phyloP scores from a whole-genome alignment of 2,888 invertebrate species.

The Erebia ligea region DNA sequence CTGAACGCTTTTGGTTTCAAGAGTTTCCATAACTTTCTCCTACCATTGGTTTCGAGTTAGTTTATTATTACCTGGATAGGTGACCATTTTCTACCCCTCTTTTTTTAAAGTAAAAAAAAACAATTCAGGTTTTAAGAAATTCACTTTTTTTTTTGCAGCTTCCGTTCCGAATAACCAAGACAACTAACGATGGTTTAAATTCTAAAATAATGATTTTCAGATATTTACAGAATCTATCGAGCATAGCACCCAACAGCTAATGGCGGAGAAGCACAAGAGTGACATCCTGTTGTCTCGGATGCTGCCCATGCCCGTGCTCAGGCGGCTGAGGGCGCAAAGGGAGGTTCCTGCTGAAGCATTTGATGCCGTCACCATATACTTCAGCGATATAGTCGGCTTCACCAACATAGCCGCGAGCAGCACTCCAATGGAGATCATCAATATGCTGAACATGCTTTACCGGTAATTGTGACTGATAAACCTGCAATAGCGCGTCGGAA shows the following conservation, averaged over 20 bases:
- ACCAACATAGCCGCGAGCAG: conserved; percentile 85
- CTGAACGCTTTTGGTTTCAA: too few species aligned
- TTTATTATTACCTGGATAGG: too few species aligned
- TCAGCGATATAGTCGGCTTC: conserved; percentile 88
- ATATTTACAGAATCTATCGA: conserved; percentile 77
- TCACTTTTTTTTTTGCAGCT: too few species aligned
- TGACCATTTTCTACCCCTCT: too few species aligned
- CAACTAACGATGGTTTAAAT: neutral
- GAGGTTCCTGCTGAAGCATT: conserved; percentile 86
- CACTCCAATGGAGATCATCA: conserved; percentile 86
- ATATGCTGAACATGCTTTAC: conserved; percentile 89
- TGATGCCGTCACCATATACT: conserved; percentile 87
- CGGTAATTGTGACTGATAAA: conserved; percentile 58
- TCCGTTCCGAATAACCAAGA: neutral
- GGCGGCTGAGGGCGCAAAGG: conserved; percentile 77
- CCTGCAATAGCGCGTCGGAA: neutral
- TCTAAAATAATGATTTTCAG: conserved; percentile 53
- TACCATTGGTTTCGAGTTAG: too few species aligned
- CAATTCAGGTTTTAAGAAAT: too few species aligned
- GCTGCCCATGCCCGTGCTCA: conserved; percentile 82
- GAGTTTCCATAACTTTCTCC: too few species aligned
- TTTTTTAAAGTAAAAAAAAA: too few species aligned
- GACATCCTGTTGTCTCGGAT: conserved; percentile 83
- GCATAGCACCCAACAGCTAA: conserved; percentile 73
- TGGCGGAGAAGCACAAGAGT: conserved; percentile 82